Evolutionary conservation across 2,113 vertebrate species (phyloP), one percentile per base, ranked within the genome.

Genomic region (Gambusia affinis): DNA sequence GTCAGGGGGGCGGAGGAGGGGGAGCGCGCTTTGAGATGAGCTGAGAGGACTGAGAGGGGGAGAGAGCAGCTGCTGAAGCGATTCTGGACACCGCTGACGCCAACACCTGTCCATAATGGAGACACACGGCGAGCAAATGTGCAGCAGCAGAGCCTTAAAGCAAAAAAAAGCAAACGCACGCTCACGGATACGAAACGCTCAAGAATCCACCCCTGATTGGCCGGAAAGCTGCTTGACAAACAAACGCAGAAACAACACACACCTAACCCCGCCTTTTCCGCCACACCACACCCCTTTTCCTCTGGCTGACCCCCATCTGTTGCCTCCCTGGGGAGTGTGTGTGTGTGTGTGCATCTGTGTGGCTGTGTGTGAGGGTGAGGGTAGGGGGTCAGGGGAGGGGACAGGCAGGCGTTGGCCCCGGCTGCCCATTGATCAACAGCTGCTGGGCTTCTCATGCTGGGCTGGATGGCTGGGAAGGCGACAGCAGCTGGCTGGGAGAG

Each of bases 31-130:
- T 12, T 68, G 86, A 79, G 85, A 74, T 64, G 81, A 78, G 82
- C 71, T 79, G 69, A 78, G 35, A 33, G 72, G 78, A 80, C 70
- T 66, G 78, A 82, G 70, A 70, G 72, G 64, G 85, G 84, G 80
- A 65, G 81, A 72, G 87, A 82, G 90, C 94, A 94, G 94, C 94
- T 95, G 94, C 90, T 10, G 83, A 89, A 91, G 92, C 70, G 86
- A 92, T 93, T 91, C 85, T 92, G 92, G 93, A 94, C 91, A 83
- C 90, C 88, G 91, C 91, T 93, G 93, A 93, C 88, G 86, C 92
- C 90, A 92, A 94, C 94, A 95, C 95, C 95, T 95, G 93, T 95
- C 94, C 88, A 78, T 73, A 85, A 85, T 91, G 87, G 91, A 93
- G 92, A 93, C 93, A 93, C 83, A 72, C 80, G 64, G 85, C 80